Percentiles rank a stretch among this genome's conserved stretches.
Evolutionary conservation across 2,113 vertebrate species (phyloP).

Genomic region (Alethe castanea): DNA sequence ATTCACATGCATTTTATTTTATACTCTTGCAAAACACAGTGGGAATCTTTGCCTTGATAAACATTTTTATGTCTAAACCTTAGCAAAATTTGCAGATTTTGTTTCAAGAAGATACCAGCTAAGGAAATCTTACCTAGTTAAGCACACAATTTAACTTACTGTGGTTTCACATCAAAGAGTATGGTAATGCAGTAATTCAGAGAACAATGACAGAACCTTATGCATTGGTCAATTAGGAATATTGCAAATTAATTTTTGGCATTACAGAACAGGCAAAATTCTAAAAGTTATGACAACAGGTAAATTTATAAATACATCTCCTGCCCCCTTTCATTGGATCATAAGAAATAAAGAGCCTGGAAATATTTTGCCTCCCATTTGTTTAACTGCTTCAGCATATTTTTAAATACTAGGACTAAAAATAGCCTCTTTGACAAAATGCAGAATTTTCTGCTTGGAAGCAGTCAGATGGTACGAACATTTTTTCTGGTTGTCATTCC

Average conservation of each 20-base stretch:
- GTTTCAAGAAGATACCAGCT: neutral
- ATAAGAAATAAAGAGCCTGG: neutral
- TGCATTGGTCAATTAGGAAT: neutral
- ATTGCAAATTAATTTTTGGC: neutral
- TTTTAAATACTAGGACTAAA: constrained; percentile 28
- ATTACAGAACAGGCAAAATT: neutral
- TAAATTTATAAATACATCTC: neutral
- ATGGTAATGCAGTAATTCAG: neutral
- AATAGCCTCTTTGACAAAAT: constrained; percentile 14
- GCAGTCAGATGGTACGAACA: neutral
- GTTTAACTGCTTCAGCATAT: constrained; percentile 22
- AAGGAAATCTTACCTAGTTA: neutral
- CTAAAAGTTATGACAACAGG: neutral
- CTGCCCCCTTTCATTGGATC: neutral
- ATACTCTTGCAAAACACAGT: neutral
- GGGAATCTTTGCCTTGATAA: neutral
- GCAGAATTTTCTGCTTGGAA: constrained; percentile 7
- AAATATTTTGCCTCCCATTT: constrained; percentile 5
- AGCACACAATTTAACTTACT: neutral
- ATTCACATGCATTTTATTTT: neutral
- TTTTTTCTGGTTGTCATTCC: neutral
- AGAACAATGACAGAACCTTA: neutral
- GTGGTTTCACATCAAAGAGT: neutral
- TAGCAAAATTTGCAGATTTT: neutral
- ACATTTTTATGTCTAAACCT: neutral